Percentiles rank a stretch among this genome's conserved stretches.
Evolutionary conservation across 2,797 vertebrate species (phyloP).

Genomic region (Ctenochaetus hawaiiensis): DNA sequence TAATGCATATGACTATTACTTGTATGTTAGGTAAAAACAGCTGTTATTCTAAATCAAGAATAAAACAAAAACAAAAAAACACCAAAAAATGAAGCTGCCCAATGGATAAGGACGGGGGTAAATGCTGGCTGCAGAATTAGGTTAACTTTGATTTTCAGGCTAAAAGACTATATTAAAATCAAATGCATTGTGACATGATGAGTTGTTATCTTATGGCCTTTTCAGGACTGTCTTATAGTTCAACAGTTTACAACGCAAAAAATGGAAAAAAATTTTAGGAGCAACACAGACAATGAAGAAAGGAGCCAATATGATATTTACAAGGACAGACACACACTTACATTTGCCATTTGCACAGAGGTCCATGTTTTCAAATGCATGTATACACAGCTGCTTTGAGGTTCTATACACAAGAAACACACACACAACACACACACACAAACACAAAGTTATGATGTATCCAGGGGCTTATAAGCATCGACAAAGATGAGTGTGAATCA

Average conservation of each 20-base stretch:
- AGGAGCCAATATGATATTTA: neutral
- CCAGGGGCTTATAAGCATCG: conserved; percentile 83
- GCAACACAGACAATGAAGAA: neutral
- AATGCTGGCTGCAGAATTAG: neutral
- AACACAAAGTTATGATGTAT: conserved; percentile 81
- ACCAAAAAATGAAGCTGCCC: neutral
- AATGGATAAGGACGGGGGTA: neutral
- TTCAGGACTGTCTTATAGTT: neutral
- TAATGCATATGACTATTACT: neutral
- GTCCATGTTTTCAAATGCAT: conserved; percentile 32
- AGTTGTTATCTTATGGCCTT: neutral
- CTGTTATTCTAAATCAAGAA: neutral
- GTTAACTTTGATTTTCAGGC: neutral
- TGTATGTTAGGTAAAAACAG: neutral
- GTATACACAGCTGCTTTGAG: conserved; percentile 51
- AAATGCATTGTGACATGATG: neutral
- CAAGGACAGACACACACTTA: neutral
- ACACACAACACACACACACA: conserved; percentile 38
- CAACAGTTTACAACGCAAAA: neutral
- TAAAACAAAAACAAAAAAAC: neutral
- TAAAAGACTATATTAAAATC: neutral
- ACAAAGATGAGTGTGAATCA: conserved; percentile 87
- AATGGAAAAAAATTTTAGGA: neutral
- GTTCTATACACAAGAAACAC: conserved; percentile 49
- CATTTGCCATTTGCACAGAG: conserved; percentile 22